phyloP scores from a whole-genome alignment of 2,113 vertebrate species.

The Nycticryphes semicollaris region DNA sequence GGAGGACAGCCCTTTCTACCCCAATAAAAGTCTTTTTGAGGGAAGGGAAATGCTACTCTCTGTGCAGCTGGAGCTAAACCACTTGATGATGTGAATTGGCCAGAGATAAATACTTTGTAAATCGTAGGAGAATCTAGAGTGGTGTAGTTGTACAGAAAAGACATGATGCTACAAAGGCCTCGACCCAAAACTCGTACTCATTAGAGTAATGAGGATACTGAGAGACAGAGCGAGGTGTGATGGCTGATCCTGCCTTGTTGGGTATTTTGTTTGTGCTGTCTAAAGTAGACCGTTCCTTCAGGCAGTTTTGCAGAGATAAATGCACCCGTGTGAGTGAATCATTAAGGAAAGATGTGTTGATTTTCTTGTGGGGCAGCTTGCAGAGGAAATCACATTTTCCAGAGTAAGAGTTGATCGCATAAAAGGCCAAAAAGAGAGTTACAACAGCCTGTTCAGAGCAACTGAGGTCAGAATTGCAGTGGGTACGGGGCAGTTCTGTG shows the following conservation, averaged over 20 bases:
- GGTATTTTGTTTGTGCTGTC: not conserved
- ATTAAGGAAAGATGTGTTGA: not conserved
- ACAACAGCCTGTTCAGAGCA: not conserved
- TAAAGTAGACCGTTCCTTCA: not conserved
- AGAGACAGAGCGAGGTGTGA: not conserved
- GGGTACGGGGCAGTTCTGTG: not conserved
- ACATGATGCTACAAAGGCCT: not conserved
- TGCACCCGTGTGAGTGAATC: fast-evolving
- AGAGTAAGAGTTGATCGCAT: not conserved
- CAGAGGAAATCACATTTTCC: not conserved
- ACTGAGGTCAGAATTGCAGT: not conserved
- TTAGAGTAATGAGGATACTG: not conserved
- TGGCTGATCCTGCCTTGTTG: not conserved
- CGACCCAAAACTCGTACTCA: not conserved
- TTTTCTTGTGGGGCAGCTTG: not conserved
- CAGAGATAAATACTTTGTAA: not conserved
- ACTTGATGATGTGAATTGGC: not conserved
- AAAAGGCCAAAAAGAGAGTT: not conserved
- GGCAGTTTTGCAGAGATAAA: not conserved
- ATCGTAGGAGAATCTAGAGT: not conserved
- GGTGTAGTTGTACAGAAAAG: not conserved
- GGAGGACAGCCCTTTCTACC: not conserved
- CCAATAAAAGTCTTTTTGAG: not conserved
- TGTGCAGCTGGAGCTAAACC: not conserved
- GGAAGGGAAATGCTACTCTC: not conserved